Conservation (phyloP, 2,888 invertebrate genomes). For the Heliothis peltigera region DNA sequence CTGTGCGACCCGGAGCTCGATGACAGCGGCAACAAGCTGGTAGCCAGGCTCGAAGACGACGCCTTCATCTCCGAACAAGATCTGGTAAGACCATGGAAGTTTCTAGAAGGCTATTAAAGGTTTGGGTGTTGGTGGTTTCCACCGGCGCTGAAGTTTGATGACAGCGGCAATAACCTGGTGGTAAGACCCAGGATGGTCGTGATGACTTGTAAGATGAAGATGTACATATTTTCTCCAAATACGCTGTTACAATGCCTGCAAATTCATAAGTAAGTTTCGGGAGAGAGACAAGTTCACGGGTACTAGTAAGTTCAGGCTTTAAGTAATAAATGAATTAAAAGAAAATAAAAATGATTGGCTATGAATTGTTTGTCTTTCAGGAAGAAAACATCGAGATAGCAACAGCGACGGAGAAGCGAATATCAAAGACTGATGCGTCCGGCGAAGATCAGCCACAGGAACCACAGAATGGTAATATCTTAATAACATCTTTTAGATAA, state of each 20-base stretch:
- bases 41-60: slow-evolving; percentile 87
- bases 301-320: no score
- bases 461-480: slow-evolving; percentile 79
- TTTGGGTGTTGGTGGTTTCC: no score
- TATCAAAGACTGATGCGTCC: slow-evolving; percentile 76
- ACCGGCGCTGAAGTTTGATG: no score
- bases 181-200: no score
- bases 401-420: slow-evolving; percentile 78
- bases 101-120: not conserved
- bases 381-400: slow-evolving; percentile 88
- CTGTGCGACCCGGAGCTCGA: slow-evolving; percentile 86
- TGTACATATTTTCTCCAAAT: no score
- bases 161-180: no score
- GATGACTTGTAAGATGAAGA: no score
- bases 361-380: slow-evolving; percentile 63
- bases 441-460: slow-evolving; percentile 83
- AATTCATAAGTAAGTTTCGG: no score
- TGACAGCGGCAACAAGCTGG: slow-evolving; percentile 87
- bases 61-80: slow-evolving; percentile 89
- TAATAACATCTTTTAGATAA: not conserved
- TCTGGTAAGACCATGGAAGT: slow-evolving; percentile 70
- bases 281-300: no score
- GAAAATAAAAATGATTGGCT: no score
- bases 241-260: no score
- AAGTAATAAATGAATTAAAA: no score